These are phyloP conservation scores for Clavelina lepadiformis DNA, from an alignment of 23 tunicate genomes.

Conservation along the genomic window DNA sequence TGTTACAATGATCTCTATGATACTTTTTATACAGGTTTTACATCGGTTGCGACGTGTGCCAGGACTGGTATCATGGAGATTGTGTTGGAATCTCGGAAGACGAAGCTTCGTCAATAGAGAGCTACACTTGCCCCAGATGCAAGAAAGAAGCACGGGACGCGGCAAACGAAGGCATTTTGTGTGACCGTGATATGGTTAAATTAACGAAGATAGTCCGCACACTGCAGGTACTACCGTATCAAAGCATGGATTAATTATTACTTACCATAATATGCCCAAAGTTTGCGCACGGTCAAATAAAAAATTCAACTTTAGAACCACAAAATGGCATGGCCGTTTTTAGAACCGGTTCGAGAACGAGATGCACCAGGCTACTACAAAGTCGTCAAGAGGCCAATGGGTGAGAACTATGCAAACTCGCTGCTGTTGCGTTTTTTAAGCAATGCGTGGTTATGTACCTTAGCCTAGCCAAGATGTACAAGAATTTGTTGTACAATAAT, in stretches of 20 bases:
- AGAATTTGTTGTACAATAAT: too few relatives aligned
- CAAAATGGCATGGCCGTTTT: slow-evolving; percentile 96
- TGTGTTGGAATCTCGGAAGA: slow-evolving; percentile 75
- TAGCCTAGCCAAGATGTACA: too few relatives aligned
- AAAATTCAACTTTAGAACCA: too few relatives aligned
- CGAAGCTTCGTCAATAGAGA: slow-evolving; percentile 53
- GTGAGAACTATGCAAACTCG: too few relatives aligned
- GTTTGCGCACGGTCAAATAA: too few relatives aligned
- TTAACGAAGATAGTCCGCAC: slow-evolving; percentile 45
- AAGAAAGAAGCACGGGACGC: slow-evolving; percentile 59
- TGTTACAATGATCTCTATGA: too few relatives aligned
- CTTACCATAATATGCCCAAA: too few relatives aligned
- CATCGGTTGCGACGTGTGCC: slow-evolving; percentile 94
- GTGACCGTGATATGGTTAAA: slow-evolving; percentile 18
- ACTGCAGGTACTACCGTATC: slow-evolving; percentile 36
- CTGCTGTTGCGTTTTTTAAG: too few relatives aligned
- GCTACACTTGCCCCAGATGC: slow-evolving; percentile 81
- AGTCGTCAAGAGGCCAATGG: slow-evolving; percentile 90
- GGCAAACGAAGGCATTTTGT: slow-evolving; percentile 20
- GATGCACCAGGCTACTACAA: slow-evolving; percentile 90
- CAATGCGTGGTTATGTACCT: too few relatives aligned
- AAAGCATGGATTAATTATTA: too few relatives aligned
- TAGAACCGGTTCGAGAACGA: slow-evolving; percentile 67
- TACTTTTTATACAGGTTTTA: slow-evolving; percentile 52
- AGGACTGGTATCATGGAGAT: slow-evolving; percentile 91